Evolutionary conservation across 2,888 invertebrate genomes (phyloP), one percentile per base, ranked within the genome.

Genomic region (Tromatobia lineatoria): DNA sequence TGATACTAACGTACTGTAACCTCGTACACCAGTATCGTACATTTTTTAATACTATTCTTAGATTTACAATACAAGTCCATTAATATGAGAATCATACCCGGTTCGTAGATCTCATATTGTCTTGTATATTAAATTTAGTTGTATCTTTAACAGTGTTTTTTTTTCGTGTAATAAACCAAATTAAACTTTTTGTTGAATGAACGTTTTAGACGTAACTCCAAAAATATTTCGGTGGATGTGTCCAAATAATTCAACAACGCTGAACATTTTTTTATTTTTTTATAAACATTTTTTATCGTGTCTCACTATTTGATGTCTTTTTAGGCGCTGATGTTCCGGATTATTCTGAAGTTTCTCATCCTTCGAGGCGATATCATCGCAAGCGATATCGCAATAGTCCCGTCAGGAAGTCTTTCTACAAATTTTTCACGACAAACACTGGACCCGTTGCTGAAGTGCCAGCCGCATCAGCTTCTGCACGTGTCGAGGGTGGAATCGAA

Each of bases 291-390:
- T 54, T 2, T 7, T 20, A 34, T 50, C 29, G 15, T 38, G 23
- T 45, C 15, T 69, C 6, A 29, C 10, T n/a, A 52, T 18, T 29
- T 3, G 13, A n/a, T 50, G 8, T 10, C 6, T 50, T 67, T 13
- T 25, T 70, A 82, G 84, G 15, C 15, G 11, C 71, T n/a, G 81
- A 78, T 34, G 52, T 15, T 23, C 59, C 66, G 42, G 75, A 71
- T n/a, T 18, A 59, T n/a, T 23, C n/a, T 23, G 78, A 82, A 15
- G 8, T 50, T 10, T 15, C 70, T 7, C 70, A 89, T 50, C 77
- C 91, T 47, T 86, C 90, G 61, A 82, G 90, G 82, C 86, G 91
- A 91, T 76, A 92, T 83, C 86, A 92, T 86, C 86, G 87, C 38
- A 90, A 91, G 64, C 87, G 89, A 38, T 64, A 89, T 1, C 86